Evolutionary conservation across 2,113 vertebrate species (phyloP).

Genomic region (Leuciscus idus): DNA sequence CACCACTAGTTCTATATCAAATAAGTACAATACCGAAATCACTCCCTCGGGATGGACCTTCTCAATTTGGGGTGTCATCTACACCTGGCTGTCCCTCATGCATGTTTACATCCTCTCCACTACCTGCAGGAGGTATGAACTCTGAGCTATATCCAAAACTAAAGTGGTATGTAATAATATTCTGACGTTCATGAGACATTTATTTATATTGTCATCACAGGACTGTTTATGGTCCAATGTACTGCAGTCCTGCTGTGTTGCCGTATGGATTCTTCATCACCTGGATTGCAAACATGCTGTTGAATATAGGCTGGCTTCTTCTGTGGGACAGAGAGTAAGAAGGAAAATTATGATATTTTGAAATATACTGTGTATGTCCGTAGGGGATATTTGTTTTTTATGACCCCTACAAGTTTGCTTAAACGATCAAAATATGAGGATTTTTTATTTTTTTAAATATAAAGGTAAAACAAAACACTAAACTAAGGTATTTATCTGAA

Average conservation of each 20-base stretch:
- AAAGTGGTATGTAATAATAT: not conserved
- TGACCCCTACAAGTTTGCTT: too few relatives aligned
- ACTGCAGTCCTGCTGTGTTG: constrained; percentile 70
- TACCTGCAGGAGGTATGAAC: constrained; percentile 67
- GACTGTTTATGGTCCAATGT: constrained; percentile 69
- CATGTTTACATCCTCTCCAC: constrained; percentile 62
- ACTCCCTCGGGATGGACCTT: constrained; percentile 76
- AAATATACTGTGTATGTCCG: not conserved
- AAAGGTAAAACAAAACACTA: not conserved
- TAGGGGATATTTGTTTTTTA: not conserved
- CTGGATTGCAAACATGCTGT: constrained; percentile 70
- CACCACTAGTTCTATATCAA: constrained; percentile 63
- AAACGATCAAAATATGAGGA: too few relatives aligned
- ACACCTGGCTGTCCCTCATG: constrained; percentile 66
- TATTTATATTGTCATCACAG: constrained; percentile 49
- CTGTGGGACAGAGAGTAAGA: constrained; percentile 75
- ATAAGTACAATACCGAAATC: constrained; percentile 66
- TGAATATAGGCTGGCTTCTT: constrained; percentile 71
- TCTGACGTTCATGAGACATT: not conserved
- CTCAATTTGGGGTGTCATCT: constrained; percentile 73
- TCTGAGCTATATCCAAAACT: not conserved
- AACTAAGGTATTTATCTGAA: too few relatives aligned
- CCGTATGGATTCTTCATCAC: constrained; percentile 66
- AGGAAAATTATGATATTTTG: not conserved
- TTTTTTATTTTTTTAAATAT: too few relatives aligned